These are phyloP conservation scores for Heteromurus nitidus DNA, from an alignment of 2,888 invertebrate genomes.

Conservation along the genomic window DNA sequence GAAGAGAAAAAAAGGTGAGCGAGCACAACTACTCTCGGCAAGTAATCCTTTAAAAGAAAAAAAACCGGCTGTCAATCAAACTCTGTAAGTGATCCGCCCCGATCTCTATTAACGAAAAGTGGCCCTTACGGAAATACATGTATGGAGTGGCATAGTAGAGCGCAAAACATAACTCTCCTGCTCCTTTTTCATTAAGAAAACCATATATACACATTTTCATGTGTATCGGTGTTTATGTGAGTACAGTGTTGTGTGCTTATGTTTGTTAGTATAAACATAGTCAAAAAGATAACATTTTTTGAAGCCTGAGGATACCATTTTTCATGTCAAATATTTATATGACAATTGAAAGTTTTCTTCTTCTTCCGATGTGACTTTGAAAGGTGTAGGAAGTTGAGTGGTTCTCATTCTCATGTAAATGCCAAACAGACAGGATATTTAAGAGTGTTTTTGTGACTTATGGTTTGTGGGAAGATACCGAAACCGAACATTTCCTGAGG, in stretches of 20 bases:
- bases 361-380: slow-evolving; percentile 2
- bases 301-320: slow-evolving; percentile 15
- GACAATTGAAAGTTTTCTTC: slow-evolving; percentile 60
- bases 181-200: too few relatives aligned
- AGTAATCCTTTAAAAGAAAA: slow-evolving; percentile 61
- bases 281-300: slow-evolving; percentile 20
- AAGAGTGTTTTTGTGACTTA: too few relatives aligned
- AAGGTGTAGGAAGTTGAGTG: slow-evolving; percentile 27
- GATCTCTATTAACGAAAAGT: slow-evolving; percentile 61
- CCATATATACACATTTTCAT: background rate
- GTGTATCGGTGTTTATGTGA: slow-evolving; percentile 13
- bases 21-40: slow-evolving; percentile 39
- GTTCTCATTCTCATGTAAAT: slow-evolving; percentile 3
- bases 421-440: background rate
- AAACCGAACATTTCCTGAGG: too few relatives aligned
- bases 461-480: too few relatives aligned
- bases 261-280: slow-evolving; percentile 8
- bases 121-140: too few relatives aligned
- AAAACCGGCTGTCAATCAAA: slow-evolving; percentile 67
- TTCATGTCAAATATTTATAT: slow-evolving; percentile 4
- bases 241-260: slow-evolving; percentile 16
- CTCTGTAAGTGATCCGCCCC: slow-evolving; percentile 65
- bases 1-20: slow-evolving; percentile 55
- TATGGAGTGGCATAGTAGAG: too few relatives aligned
- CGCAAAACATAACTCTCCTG: too few relatives aligned